Evolutionary conservation across 2,797 vertebrate genomes (phyloP), one percentile per base, ranked within the genome.

Genomic region (Galago senegalensis): DNA sequence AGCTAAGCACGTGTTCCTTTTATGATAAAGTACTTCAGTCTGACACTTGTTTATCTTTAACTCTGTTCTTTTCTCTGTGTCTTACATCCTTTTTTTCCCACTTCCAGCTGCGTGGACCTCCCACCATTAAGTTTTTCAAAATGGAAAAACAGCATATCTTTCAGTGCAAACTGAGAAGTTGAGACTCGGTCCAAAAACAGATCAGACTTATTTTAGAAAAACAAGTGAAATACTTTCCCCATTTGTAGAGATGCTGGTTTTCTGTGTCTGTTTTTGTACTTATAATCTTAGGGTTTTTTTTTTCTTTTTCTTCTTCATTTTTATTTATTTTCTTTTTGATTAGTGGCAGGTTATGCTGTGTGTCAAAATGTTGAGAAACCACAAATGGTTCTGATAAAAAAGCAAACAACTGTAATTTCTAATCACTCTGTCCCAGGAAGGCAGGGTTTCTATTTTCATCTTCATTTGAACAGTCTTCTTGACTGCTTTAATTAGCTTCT

Each of bases 361-460:
- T 88, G 93, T 97, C 81, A 89, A 94, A 70, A 90, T 81, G 89
- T 46, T 96, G 85, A 93, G 2, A 60, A 92, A 89, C 43, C 31
- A n/a, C 84, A 91, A 69, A 94, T 83, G 86, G 7, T 83, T 97
- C 82, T 97, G 56, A 87, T 73, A 87, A 7, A 14, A 11, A 97
- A 61, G 43, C 73, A 96, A 97, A 76, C 93, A 97, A 82, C 80
- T 85, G 20, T 90, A 93, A 63, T 94, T 93, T 96, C 92, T 91
- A 73, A 86, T 94, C 60, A 76, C 20, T 80, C 27, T 67, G 34
- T 1, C 1, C 73, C 72, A 86, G 23, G 73, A 92, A 96, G 70
- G 37, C 0, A 0, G 31, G 93, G 53, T 95, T 97, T 96, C 87
- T 20, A 11, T 96, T 96, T 96, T 93, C n/a, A 6, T 87, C 29